phyloP scores from a whole-genome alignment of 92 coral and sea anemone species.

The Heliopora coerulea region DNA sequence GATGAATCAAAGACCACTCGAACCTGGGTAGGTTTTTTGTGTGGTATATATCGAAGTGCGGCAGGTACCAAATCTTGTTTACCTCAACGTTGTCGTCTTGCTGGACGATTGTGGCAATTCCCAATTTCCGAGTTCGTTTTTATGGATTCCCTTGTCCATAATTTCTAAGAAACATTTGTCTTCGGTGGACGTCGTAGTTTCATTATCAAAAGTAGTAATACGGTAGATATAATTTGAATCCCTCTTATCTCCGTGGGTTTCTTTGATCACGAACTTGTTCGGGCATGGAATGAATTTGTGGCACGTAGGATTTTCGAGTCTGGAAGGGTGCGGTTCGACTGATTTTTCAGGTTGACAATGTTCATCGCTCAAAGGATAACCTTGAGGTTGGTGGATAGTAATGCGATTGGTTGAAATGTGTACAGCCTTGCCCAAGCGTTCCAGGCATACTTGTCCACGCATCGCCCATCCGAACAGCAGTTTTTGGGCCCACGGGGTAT shows the following conservation, averaged over 20 bases:
- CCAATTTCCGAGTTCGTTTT: constrained; percentile 40
- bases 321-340: background rate
- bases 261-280: background rate
- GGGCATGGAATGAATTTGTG: background rate
- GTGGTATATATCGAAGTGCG: too few species aligned
- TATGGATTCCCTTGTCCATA: constrained; percentile 22
- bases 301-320: too few species aligned
- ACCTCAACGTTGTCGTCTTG: too few species aligned
- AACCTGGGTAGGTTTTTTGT: background rate
- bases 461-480: constrained; percentile 50
- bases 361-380: background rate
- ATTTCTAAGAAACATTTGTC: constrained; percentile 20
- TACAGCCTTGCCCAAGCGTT: constrained; percentile 37
- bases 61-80: background rate
- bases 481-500: constrained; percentile 43
- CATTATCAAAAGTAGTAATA: background rate
- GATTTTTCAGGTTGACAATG: background rate
- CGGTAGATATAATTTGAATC: background rate
- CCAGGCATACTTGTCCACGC: constrained; percentile 48
- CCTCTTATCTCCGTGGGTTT: background rate
- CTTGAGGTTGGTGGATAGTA: background rate
- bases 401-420: constrained; percentile 39
- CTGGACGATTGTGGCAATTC: constrained; percentile 27
- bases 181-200: background rate
- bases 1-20: background rate